A percentile compares a stretch with the other conserved stretches of the same genome.
phyloP scores from a whole-genome alignment of 2,797 vertebrate genomes.

The Setipinna tenuifilis region DNA sequence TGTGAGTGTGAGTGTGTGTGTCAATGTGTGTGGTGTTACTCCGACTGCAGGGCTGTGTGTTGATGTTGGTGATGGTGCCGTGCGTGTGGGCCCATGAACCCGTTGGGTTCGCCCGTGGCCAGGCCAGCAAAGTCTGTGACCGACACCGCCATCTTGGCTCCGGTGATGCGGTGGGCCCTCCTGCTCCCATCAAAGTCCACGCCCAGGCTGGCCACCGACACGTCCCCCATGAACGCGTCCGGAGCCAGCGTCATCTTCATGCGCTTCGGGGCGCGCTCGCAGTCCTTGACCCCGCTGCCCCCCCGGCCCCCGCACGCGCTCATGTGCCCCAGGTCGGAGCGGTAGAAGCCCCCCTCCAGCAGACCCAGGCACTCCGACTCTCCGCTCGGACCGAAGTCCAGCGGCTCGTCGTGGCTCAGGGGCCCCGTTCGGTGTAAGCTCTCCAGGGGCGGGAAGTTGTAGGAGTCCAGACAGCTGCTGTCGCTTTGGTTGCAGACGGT shows the following conservation, averaged over 20 bases:
- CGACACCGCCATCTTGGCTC: conserved; percentile 97
- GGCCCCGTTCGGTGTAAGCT: conserved; percentile 82
- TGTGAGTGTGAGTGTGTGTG: conserved; percentile 41
- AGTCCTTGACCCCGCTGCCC: conserved; percentile 86
- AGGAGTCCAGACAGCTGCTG: conserved; percentile 87
- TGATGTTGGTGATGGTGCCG: conserved; percentile 93
- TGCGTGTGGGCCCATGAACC: conserved; percentile 86
- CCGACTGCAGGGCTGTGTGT: conserved; percentile 93
- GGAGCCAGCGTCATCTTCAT: conserved; percentile 90
- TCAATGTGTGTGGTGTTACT: conserved; percentile 79
- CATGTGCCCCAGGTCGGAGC: conserved; percentile 85
- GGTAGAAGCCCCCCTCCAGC: conserved; percentile 95
- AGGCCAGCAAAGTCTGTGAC: conserved; percentile 96
- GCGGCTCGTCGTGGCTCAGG: conserved; percentile 87
- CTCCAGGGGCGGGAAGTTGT: conserved; percentile 86
- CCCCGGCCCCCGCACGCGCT: conserved; percentile 80
- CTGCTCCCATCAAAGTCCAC: conserved; percentile 92
- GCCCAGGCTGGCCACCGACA: conserved; percentile 90
- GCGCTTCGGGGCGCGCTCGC: conserved; percentile 91
- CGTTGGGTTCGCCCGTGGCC: conserved; percentile 85
- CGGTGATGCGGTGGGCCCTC: conserved; percentile 88
- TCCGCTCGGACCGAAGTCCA: conserved; percentile 85
- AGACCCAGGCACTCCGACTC: conserved; percentile 93
- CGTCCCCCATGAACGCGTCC: conserved; percentile 91
- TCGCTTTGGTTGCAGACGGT: conserved; percentile 88